A percentile compares a stretch with the other conserved stretches of the same genome.
These are phyloP conservation scores for Sycophila sp. DNA, from an alignment of 1,140 invertebrate genomes.

Conservation along the genomic window DNA sequence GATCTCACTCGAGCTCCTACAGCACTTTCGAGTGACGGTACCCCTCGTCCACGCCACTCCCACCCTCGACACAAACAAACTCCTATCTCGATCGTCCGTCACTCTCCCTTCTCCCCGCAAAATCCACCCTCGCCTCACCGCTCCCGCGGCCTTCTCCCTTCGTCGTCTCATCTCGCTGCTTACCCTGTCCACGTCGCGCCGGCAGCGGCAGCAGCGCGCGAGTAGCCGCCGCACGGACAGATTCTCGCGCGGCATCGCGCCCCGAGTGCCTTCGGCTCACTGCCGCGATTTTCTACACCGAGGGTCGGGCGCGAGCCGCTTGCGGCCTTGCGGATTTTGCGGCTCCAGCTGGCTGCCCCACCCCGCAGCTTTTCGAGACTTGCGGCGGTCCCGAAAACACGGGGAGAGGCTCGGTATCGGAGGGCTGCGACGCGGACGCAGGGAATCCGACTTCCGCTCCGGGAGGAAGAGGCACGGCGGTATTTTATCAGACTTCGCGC, in stretches of 20 bases:
- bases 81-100: neutral
- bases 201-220: neutral
- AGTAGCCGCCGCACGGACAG: slow-evolving; percentile 11
- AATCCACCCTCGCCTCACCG: too few species aligned
- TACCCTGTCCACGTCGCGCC: slow-evolving; percentile 1
- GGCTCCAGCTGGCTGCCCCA: too few species aligned
- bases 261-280: neutral
- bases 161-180: neutral
- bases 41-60: neutral
- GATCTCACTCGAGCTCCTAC: neutral
- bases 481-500: too few species aligned
- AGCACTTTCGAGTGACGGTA: neutral
- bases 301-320: neutral
- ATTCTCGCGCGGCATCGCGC: slow-evolving; percentile 14
- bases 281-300: neutral
- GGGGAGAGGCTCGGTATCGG: too few species aligned
- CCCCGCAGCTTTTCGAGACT: neutral
- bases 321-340: neutral
- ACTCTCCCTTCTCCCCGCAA: neutral
- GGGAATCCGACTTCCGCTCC: too few species aligned
- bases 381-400: too few species aligned
- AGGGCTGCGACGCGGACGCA: too few species aligned
- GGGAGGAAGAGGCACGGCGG: too few species aligned
- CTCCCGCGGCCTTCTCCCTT: neutral
- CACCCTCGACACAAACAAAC: neutral